These are phyloP conservation scores for Carassius auratus DNA, from an alignment of 2,113 vertebrate genomes.

Conservation along the genomic window DNA sequence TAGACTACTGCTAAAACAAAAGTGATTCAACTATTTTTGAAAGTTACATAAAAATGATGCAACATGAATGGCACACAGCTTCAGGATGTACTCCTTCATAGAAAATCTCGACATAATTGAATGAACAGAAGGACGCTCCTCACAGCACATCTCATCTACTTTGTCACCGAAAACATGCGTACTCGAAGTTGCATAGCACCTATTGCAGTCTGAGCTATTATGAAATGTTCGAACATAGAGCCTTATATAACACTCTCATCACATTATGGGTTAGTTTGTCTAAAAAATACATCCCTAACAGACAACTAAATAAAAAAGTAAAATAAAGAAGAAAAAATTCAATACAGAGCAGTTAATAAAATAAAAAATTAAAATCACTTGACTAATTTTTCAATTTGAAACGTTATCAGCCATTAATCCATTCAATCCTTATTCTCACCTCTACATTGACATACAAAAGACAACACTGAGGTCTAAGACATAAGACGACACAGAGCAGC, in stretches of 20 bases:
- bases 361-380: neutral
- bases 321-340: too few species aligned
- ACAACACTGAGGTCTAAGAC: slow-evolving; percentile 23
- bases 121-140: neutral
- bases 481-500: slow-evolving; percentile 33
- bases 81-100: neutral
- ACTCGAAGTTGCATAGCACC: slow-evolving; percentile 25
- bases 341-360: neutral
- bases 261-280: neutral
- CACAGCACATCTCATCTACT: neutral
- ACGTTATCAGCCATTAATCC: neutral
- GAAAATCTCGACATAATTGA: neutral
- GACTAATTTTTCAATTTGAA: neutral
- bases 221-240: neutral
- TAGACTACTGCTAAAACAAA: neutral
- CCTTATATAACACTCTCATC: neutral
- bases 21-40: neutral
- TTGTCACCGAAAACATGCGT: neutral
- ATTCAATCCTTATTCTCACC: slow-evolving; percentile 11
- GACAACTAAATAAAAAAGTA: neutral
- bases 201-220: slow-evolving; percentile 26
- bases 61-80: neutral
- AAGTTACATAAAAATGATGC: neutral
- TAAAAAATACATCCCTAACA: too few species aligned
- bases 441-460: slow-evolving; percentile 25